Evolutionary conservation across 2,797 vertebrate genomes (phyloP), one percentile per base, ranked within the genome.

Genomic region (Clarias laeviceps): DNA sequence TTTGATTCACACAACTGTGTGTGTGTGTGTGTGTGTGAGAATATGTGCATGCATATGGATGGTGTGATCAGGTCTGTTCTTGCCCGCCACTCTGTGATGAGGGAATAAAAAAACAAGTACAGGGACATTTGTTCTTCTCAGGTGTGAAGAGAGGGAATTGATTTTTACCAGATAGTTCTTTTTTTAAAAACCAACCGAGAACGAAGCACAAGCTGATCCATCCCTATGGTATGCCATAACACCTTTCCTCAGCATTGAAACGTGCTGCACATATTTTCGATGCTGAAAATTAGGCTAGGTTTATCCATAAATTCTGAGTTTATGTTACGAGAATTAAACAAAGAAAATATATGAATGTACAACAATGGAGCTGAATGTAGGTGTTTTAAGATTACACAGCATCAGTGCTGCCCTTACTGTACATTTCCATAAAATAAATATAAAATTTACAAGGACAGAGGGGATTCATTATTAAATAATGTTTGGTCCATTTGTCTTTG

Each of bases 141-240:
- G 84, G 68, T 84, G 88, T 80, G 88, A 88, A 88, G 70, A 85
- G 50, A 32, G 65, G 77, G 68, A 85, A 88, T 82, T 82, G 87
- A 82, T 86, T 87, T 84, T 85, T 68, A 45, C 62, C 40, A 18
- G 74, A 82, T 89, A 82, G 76, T 59, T 85, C 62, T 76, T 87
- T 69, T 80, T 85, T 84, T 77, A 82, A 88, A 45, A 66, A 14
- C 17, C 78, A 72, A n/a, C 59, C 29, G 76, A 85, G 84, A 66
- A 45, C 7, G 70, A 62, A 82, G 70, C 54, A 68, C n/a, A 40
- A 40, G 69, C 70, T 82, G 66, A 70, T 34, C 54, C 56, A 40
- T 29, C n/a, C 40, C 79, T 9, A 50, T 2, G n/a, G 40, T 29
- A 66, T 32, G 40, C n/a, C 8, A 29, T 64, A 65, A 80, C 24